Evolutionary conservation across 2,113 vertebrate genomes (phyloP), one percentile per base, ranked within the genome.

Genomic region (Tympanuchus pallidicinctus): DNA sequence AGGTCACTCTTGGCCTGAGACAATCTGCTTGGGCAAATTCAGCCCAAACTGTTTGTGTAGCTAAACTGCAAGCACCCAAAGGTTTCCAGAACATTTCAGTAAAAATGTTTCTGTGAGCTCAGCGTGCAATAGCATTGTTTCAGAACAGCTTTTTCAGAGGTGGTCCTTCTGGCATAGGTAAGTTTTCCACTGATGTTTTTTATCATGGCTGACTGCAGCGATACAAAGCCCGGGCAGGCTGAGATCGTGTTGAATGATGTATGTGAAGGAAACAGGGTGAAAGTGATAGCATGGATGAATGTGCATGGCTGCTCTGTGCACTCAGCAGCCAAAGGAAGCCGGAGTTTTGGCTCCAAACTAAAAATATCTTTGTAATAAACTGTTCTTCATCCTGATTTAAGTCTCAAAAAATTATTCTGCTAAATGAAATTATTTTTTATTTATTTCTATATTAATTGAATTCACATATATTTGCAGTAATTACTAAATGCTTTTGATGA

Each of bases 211-310:
- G 96, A 95, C 91, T 96, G 72, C 36, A 91, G 16, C 67, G 72
- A 48, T 84, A 94, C 82, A 73, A 91, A 93, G 91, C 64, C 30
- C 36, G 25, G 56, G 95, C 94, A 94, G 90, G 63, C 93, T 94
- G 94, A 97, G 96, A 96, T 79, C 73, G 90, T 96, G 89, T 73
- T 98, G 88, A 98, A 97, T 97, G 95, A 97, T 98, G 91, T 90
- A 98, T 97, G 97, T 70, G 20, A 56, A 96, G 96, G 97, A 96
- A 97, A 87, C 90, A 79, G 30, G 0, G 0, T 94, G 97, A 97
- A 96, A 97, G 85, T 40, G 97, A 97, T 97, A 95, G 92, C 42
- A 18, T 42, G 67, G 94, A 81, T 91, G 50, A 52, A 79, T 97
- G 95, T 97, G 77, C 93, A 91, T 94, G 85, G 75, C 72, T 88